Evolutionary conservation across 1,140 invertebrate species (phyloP).

Genomic region (Rhagoletis pomonella): DNA sequence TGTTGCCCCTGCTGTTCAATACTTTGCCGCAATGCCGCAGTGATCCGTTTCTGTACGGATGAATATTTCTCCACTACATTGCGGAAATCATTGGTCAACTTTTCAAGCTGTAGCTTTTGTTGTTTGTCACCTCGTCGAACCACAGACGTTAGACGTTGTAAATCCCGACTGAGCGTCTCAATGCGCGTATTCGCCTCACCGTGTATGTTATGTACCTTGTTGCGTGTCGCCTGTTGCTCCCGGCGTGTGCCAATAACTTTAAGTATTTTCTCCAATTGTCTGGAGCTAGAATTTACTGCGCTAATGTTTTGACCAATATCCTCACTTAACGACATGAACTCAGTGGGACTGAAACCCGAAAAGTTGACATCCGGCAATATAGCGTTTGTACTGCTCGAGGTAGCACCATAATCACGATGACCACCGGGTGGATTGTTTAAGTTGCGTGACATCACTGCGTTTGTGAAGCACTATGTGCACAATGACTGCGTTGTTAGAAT

Average conservation of each 20-base stretch:
- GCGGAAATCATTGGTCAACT: constrained; percentile 87
- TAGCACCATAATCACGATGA: constrained; percentile 76
- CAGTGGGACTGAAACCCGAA: constrained; percentile 81
- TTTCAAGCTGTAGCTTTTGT: constrained; percentile 87
- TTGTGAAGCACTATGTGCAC: not conserved
- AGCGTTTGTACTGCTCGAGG: constrained; percentile 64
- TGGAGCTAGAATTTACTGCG: constrained; percentile 82
- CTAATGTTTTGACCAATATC: constrained; percentile 87
- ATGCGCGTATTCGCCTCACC: constrained; percentile 85
- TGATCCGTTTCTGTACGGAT: constrained; percentile 85
- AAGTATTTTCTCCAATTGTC: constrained; percentile 82
- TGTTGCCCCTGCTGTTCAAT: constrained; percentile 71
- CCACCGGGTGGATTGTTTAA: constrained; percentile 53
- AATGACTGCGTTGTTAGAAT: constrained; percentile 5
- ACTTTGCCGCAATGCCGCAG: constrained; percentile 85
- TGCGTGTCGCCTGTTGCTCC: constrained; percentile 78
- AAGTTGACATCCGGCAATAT: constrained; percentile 79
- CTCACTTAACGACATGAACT: constrained; percentile 84
- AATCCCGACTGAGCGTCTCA: constrained; percentile 82
- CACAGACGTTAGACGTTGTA: constrained; percentile 81
- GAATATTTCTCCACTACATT: constrained; percentile 87
- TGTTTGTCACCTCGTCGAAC: constrained; percentile 83
- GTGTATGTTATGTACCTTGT: constrained; percentile 82
- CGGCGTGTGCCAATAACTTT: constrained; percentile 85
- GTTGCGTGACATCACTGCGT: constrained; percentile 55